These are phyloP conservation scores for Epinotia bilunana DNA, from an alignment of 2,888 invertebrate species.

Conservation along the genomic window DNA sequence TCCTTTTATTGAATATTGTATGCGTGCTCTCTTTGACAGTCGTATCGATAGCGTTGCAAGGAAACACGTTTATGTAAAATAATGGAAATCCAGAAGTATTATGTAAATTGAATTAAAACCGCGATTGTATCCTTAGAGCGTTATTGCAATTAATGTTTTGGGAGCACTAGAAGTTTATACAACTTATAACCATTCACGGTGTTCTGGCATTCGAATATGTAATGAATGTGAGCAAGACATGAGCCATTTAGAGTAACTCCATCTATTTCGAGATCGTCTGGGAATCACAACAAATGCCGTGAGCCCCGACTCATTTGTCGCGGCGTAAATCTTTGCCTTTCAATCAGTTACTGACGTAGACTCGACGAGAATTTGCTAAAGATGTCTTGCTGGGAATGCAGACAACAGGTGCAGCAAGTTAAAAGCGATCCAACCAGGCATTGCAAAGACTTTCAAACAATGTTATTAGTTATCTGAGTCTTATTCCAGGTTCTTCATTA, in stretches of 20 bases:
- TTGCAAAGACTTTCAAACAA: conserved; percentile 19
- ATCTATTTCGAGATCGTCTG: conserved; percentile 78
- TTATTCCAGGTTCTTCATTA: neutral
- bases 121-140: neutral
- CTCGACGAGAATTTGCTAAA: conserved; percentile 28
- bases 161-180: neutral
- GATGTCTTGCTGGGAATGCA: conserved; percentile 36
- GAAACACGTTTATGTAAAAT: conserved; percentile 32
- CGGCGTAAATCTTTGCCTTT: conserved; percentile 57
- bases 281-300: conserved; percentile 69
- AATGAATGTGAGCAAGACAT: conserved; percentile 52
- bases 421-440: conserved; percentile 19
- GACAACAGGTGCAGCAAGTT: conserved; percentile 35
- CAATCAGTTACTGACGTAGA: conserved; percentile 50
- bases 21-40: conserved; percentile 37
- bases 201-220: conserved; percentile 24
- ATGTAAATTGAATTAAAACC: conserved; percentile 32
- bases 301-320: conserved; percentile 60
- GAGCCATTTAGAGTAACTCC: conserved; percentile 65
- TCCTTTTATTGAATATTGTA: conserved; percentile 32
- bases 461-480: conserved; percentile 6
- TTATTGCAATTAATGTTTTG: conserved; percentile 11
- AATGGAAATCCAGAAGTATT: conserved; percentile 30
- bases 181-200: conserved; percentile 16
- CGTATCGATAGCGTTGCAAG: conserved; percentile 17